phyloP scores from a whole-genome alignment of 2,888 invertebrate species.

The Agapetus fuscipes region DNA sequence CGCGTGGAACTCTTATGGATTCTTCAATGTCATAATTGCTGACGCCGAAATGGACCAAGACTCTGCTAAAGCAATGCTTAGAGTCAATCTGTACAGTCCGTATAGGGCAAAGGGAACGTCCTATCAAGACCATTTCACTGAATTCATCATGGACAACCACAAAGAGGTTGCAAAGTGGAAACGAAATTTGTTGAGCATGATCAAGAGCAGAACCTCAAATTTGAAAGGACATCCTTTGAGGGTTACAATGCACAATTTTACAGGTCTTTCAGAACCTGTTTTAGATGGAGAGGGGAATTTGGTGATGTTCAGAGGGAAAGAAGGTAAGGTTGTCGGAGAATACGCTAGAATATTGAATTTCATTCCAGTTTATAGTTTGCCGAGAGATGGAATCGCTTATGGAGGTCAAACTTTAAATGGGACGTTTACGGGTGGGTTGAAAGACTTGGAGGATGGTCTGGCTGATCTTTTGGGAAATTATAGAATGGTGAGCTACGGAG shows the following conservation, averaged over 20 bases:
- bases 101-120: background rate
- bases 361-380: conserved; percentile 13
- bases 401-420: conserved; percentile 7
- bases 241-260: conserved; percentile 10
- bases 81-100: background rate
- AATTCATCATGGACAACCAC: background rate
- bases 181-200: background rate
- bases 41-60: background rate
- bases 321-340: conserved; percentile 11
- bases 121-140: background rate
- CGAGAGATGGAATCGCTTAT: conserved; percentile 7
- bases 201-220: conserved; percentile 7
- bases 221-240: conserved; percentile 10
- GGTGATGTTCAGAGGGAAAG: conserved; percentile 8
- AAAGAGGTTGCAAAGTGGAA: conserved; percentile 2
- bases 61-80: background rate
- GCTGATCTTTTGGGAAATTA: conserved; percentile 14
- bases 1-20: conserved; percentile 8
- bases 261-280: conserved; percentile 7
- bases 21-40: conserved; percentile 9
- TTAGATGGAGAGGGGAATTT: conserved; percentile 6
- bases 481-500: conserved; percentile 1
- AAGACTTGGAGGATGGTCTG: conserved; percentile 10
- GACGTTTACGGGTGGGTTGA: conserved; percentile 3
- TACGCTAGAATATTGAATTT: conserved; percentile 13